Conservation (phyloP, 2,888 invertebrate species). For the Oscheius onirici region DNA sequence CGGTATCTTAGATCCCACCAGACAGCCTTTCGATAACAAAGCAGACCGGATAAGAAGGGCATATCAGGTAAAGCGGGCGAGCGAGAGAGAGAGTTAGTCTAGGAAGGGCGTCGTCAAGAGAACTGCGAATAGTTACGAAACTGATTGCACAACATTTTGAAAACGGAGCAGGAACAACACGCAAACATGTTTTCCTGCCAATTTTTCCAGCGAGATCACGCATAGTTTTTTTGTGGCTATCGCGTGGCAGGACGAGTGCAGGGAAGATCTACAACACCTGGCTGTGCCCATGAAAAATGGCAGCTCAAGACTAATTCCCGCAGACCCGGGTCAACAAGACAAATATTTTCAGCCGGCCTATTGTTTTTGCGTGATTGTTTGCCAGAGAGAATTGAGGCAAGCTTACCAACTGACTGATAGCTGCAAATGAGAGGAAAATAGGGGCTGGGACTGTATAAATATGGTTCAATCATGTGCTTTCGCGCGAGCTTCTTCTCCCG, state of each 20-base stretch:
- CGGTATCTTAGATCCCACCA: constrained; percentile 21
- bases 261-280: too few species aligned
- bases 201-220: background rate
- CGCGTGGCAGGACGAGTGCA: too few species aligned
- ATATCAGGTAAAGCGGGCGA: background rate
- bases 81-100: background rate
- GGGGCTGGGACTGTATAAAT: background rate
- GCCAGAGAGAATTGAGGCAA: background rate
- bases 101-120: too few species aligned
- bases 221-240: too few species aligned
- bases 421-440: background rate
- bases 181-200: constrained; percentile 14
- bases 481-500: background rate
- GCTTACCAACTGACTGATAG: background rate
- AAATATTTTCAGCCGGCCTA: constrained; percentile 13
- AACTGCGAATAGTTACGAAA: constrained; percentile 22
- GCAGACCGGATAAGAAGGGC: too few species aligned
- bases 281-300: background rate
- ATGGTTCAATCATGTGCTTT: background rate
- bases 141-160: constrained; percentile 23
- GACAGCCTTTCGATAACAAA: background rate
- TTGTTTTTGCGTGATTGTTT: constrained; percentile 22
- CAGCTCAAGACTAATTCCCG: constrained; percentile 10
- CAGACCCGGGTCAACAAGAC: constrained; percentile 11
- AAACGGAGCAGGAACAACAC: background rate